Evolutionary conservation across 2,888 invertebrate genomes (phyloP).

Genomic region (Tipula unca): DNA sequence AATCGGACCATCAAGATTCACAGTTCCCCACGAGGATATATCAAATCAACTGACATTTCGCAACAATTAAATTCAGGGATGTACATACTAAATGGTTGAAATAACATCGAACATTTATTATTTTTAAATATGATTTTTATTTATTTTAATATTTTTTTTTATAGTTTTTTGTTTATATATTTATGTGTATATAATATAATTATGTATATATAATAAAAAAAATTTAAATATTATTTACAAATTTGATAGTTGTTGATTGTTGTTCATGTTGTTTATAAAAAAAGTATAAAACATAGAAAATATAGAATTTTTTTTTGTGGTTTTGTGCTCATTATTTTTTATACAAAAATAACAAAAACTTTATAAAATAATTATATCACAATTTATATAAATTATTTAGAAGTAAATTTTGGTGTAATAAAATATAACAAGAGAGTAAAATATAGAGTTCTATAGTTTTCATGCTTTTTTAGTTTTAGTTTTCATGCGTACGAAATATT

Average conservation of each 20-base stretch:
- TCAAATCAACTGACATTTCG: neutral
- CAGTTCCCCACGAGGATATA: neutral
- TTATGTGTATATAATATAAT: neutral
- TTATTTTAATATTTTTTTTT: neutral
- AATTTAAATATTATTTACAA: neutral
- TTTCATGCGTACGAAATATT: neutral
- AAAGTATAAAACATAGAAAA: neutral
- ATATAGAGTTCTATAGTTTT: neutral
- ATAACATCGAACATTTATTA: neutral
- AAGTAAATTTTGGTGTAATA: neutral
- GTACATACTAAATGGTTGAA: neutral
- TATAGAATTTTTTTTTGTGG: neutral
- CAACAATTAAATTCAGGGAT: neutral
- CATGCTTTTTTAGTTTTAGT: neutral
- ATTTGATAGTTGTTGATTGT: neutral
- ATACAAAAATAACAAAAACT: neutral
- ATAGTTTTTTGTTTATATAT: neutral
- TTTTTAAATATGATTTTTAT: neutral
- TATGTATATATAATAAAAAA: neutral
- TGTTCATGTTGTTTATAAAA: neutral
- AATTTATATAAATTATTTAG: conserved; percentile 2
- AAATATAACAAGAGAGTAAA: neutral
- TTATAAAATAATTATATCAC: conserved; percentile 8
- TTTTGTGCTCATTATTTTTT: neutral
- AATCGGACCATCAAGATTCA: too few relatives aligned